Conservation (phyloP, 1,140 invertebrate species). For the Dermatophagoides farinae region DNA sequence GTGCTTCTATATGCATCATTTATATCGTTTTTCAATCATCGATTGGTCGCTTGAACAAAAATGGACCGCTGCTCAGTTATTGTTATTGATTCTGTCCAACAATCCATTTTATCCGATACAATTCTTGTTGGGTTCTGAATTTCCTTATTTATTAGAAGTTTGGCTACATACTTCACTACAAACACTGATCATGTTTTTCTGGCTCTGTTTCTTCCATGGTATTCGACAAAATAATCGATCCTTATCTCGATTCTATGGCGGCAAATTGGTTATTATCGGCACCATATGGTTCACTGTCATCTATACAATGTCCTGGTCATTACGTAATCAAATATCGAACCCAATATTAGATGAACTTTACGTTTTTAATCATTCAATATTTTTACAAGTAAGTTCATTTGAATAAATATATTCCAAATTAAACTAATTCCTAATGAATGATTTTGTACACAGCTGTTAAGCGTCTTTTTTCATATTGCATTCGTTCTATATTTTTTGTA, state of each 20-base stretch:
- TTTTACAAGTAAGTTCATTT: slow-evolving; percentile 5
- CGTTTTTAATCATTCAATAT: background rate
- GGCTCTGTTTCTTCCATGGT: slow-evolving; percentile 84
- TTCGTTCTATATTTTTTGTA: slow-evolving; percentile 65
- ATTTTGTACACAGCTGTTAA: slow-evolving; percentile 26
- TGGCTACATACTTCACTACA: slow-evolving; percentile 75
- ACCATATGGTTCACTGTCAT: slow-evolving; percentile 67
- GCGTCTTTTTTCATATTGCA: slow-evolving; percentile 68
- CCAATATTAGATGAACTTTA: slow-evolving; percentile 71
- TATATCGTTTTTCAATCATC: slow-evolving; percentile 63
- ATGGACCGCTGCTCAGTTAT: slow-evolving; percentile 74
- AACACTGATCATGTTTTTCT: slow-evolving; percentile 66
- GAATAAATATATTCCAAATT: background rate
- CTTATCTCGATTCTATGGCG: slow-evolving; percentile 66
- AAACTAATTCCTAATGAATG: slow-evolving; percentile 9
- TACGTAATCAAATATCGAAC: slow-evolving; percentile 65
- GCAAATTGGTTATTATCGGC: slow-evolving; percentile 68
- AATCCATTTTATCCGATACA: slow-evolving; percentile 81
- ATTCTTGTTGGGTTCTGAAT: slow-evolving; percentile 67
- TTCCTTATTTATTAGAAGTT: slow-evolving; percentile 72
- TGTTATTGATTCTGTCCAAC: slow-evolving; percentile 73
- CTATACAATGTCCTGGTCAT: slow-evolving; percentile 66
- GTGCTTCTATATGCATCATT: slow-evolving; percentile 73
- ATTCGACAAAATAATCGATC: slow-evolving; percentile 52
- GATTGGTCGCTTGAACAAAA: slow-evolving; percentile 97